Base-by-base conservation (phyloP, 2,113 vertebrate genomes). In the Lynx canadensis region DNA sequence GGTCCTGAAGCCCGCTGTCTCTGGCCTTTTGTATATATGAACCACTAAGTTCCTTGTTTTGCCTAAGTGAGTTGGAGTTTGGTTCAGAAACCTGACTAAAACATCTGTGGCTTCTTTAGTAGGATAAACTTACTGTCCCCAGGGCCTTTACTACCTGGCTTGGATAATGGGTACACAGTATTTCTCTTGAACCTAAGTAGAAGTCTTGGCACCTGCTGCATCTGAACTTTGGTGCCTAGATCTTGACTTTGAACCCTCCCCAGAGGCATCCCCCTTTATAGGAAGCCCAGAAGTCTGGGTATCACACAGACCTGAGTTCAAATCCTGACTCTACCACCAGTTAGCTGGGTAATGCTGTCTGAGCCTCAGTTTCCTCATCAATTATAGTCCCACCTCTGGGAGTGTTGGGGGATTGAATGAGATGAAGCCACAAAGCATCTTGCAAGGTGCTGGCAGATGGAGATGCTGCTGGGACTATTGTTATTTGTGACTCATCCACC, bases 81-180 rank as follows among this genome's bases (percentile, higher is more conserved):
- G 68, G 57, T 74, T 93, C 38, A 29, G 66, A 36, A 57, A 92
- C 55, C 16, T 73, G 66, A 55, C 18, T 31, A 23, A 25, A 89
- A 55, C 4, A 13, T 1, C 41, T 0, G 0, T 52, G 36, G 8
- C 36, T 52, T 73, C 38, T 74, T 57, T 18, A 1, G 11, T 7
- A 85, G 94, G 45, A 27, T 25, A 4, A 60, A 69, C 11, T 63
- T 81, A 21, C 10, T 12, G 5, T 45, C 50, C 57, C 9, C 16
- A 19, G 55, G 45, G 65, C 23, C 57, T 73, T 95, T 33, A 21
- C 45, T 38, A 27, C 7, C 31, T 5, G 41, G 16, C 19, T 14
- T 57, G 79, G 41, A 18, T 55, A 55, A 48, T 0, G 23, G 48
- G 63, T 27, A 6, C 11, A 73, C 7, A 48, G 65, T 10, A 55